Percentiles rank a stretch among this genome's conserved stretches.
These are phyloP conservation scores for Sminthurides bifidus DNA, from an alignment of 1,140 invertebrate species.

Conservation along the genomic window DNA sequence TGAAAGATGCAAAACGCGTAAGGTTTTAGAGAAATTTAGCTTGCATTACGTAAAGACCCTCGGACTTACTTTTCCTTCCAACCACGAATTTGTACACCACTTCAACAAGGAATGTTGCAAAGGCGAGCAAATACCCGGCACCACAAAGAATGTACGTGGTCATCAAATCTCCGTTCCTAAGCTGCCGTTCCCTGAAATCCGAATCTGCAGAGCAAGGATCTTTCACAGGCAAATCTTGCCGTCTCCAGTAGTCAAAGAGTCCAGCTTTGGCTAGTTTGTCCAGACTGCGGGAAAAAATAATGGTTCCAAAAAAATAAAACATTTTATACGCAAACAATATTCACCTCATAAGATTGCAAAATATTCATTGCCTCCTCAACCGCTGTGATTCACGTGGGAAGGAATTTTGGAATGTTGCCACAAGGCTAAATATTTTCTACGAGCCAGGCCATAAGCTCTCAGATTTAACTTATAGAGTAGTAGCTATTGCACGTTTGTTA, in stretches of 20 bases:
- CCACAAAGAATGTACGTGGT: constrained; percentile 60
- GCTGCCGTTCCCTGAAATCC: constrained; percentile 60
- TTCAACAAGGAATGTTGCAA: constrained; percentile 49
- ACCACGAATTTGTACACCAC: constrained; percentile 34
- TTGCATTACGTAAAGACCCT: too few species aligned
- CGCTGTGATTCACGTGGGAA: too few species aligned
- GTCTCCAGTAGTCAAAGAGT: constrained; percentile 50
- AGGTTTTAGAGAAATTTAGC: too few species aligned
- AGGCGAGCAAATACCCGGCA: constrained; percentile 42
- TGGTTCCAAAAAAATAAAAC: not conserved
- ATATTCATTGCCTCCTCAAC: too few species aligned
- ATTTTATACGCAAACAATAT: not conserved
- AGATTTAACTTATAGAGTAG: too few species aligned
- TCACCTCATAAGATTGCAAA: not conserved
- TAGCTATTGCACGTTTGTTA: too few species aligned
- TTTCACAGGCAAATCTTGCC: constrained; percentile 50
- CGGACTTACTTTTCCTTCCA: constrained; percentile 17
- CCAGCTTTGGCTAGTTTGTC: constrained; percentile 53
- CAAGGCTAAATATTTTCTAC: too few species aligned
- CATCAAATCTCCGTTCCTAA: constrained; percentile 52
- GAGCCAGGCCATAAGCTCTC: too few species aligned
- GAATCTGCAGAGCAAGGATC: constrained; percentile 65
- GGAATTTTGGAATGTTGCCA: too few species aligned
- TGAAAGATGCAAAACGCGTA: too few species aligned
- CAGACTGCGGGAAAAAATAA: constrained; percentile 33